phyloP scores from a whole-genome alignment of 2,888 invertebrate species.

The Tetragnatha montana region DNA sequence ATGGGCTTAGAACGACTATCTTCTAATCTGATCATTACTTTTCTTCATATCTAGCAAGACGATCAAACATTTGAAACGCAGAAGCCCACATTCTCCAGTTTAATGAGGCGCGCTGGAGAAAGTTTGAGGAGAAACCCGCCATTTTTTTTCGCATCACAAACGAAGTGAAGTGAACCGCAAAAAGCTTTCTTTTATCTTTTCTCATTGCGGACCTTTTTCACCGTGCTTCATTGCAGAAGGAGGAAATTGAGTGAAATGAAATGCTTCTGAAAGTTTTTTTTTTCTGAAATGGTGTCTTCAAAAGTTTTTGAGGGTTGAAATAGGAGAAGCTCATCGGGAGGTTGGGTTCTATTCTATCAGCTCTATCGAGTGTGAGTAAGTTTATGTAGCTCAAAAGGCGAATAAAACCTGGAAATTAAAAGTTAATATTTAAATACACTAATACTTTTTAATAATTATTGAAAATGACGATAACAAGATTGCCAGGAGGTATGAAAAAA shows the following conservation, averaged over 20 bases:
- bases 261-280: not conserved
- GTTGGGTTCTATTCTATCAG: no score
- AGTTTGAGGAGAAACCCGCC: not conserved
- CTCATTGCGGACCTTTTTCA: not conserved
- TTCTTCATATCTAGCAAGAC: not conserved
- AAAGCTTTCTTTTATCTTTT: constrained; percentile 3
- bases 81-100: not conserved
- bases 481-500: no score
- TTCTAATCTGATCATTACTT: not conserved
- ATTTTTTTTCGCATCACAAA: not conserved
- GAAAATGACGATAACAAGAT: no score
- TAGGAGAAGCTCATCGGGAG: no score
- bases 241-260: not conserved
- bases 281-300: not conserved
- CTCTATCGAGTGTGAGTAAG: no score
- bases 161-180: constrained; percentile 23
- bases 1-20: not conserved
- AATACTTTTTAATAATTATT: no score
- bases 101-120: not conserved
- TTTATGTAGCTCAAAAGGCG: no score
- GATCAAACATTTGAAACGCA: not conserved
- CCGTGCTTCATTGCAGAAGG: not conserved
- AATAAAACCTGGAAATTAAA: no score
- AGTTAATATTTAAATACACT: no score
- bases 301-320: not conserved